Evolutionary conservation across 2,888 invertebrate species (phyloP), one percentile per base, ranked within the genome.

Genomic region (Trachelus stipa): DNA sequence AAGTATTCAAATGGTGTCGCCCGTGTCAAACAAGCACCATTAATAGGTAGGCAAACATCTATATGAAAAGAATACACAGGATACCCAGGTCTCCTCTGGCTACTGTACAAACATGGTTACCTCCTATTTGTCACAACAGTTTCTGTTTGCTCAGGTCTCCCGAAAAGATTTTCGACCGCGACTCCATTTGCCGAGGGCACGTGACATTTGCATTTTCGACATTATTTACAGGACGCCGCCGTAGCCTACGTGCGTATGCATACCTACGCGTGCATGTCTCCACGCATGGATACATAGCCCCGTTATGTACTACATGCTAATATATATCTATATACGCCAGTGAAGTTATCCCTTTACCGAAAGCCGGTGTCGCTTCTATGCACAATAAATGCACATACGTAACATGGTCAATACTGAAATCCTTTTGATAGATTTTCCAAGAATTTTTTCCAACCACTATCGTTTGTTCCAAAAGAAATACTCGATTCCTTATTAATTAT

Each of bases 151-250:
- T 56, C 56, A 23, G 56, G 56, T 71, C 71, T 34, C 71, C 71
- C 71, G 71, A 71, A 71, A 34, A 71, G 31, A 71, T 31, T 71
- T 34, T 71, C 71, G 71, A 71, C 30, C 71, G 31, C 71, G 71
- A 33, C 31, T 71, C 71, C 71, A 31, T 71, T 71, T 71, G 71
- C 3, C 15, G 34, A 71, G 71, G 71, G 34, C 71, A 34, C 15
- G 71, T 34, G 31, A 71, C 71, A 56, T 56, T 56, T 56, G 56
- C 56, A 56, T 56, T 56, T 56, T 56, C 23, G 56, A 23, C 23
- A 23, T 15, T 56, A 56, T 56, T 56, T 56, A 56, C 56, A 56
- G 56, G 56, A 56, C 56, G 23, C 23, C 23, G 56, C 23, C 56
- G 56, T 56, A 15, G 23, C 56, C 56, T 56, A 56, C 56, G 56